Conservation (phyloP, 2,113 vertebrate genomes). For the Tor tambroides region DNA sequence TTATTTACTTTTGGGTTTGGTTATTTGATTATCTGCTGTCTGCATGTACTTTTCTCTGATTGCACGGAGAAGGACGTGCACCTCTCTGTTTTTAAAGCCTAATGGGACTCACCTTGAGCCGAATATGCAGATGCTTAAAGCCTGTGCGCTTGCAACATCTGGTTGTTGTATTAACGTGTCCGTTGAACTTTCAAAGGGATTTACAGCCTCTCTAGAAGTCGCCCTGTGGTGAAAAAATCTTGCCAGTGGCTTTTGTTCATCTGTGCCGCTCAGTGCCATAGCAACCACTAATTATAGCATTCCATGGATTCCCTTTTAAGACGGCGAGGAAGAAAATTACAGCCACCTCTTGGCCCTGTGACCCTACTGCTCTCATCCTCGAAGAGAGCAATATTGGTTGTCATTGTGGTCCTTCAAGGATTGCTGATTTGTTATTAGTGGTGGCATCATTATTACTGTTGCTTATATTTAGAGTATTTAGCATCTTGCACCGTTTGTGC, state of each 20-base stretch:
- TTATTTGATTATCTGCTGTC: conserved; percentile 47
- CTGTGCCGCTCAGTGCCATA: conserved; percentile 57
- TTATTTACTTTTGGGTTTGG: conserved; percentile 58
- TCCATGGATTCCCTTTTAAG: conserved; percentile 64
- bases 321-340: conserved; percentile 50
- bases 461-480: neutral
- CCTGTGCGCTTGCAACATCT: conserved; percentile 62
- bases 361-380: conserved; percentile 50
- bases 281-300: conserved; percentile 71
- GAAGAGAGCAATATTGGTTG: conserved; percentile 43
- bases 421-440: neutral
- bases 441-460: neutral
- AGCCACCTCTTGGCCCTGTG: conserved; percentile 52
- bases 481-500: neutral
- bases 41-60: conserved; percentile 45
- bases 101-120: conserved; percentile 51
- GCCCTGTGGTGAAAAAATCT: conserved; percentile 63
- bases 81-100: conserved; percentile 21
- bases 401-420: neutral
- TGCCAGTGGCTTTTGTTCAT: conserved; percentile 63
- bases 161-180: conserved; percentile 63
- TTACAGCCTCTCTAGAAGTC: conserved; percentile 60
- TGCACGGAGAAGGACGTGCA: conserved; percentile 14
- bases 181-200: conserved; percentile 68
- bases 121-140: conserved; percentile 52